Evolutionary conservation across 2,797 vertebrate genomes (phyloP), one percentile per base, ranked within the genome.

Genomic region (Mus spretus): DNA sequence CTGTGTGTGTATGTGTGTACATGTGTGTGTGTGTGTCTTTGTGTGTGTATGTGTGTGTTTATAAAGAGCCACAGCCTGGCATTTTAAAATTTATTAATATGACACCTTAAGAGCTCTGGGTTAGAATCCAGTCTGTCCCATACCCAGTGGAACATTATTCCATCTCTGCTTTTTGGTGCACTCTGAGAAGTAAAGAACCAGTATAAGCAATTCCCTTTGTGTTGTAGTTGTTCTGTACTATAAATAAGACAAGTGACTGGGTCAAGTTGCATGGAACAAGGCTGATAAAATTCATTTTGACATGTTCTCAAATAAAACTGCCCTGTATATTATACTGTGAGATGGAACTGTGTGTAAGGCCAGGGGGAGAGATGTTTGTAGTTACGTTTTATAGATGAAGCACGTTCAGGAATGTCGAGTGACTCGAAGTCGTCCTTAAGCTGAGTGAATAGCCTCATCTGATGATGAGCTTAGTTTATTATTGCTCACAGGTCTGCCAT

Each of bases 271-370:
- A 83, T 61, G 88, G 10, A 91, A 86, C 47, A 87, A 75, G 12
- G n/a, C 11, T 13, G 86, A 67, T 44, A 80, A 93, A 94, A 93
- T 85, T 90, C 50, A 80, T 91, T 92, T 89, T 93, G 40, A 96
- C 57, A 61, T 72, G 34, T 82, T 31, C 90, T 87, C 80, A n/a
- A 94, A 80, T 91, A 80, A 59, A 79, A 72, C 34, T 44, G 1
- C 61, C 57, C 26, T 40, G 28, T 28, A 74, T 78, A 12, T 89
- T 91, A 55, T 53, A 70, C 79, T 78, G 34, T 65, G 17, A 44
- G 22, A 53, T 72, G 1, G 15, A 81, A 85, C 0, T 55, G 59
- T 89, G 34, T 61, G 6, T 70, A 24, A 96, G 89, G 10, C 2
- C 50, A 77, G 17, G 15, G 75, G 28, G 10, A 75, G 26, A 84